These are phyloP conservation scores for Brienomyrus brachyistius DNA, from an alignment of 2,113 vertebrate genomes.

Conservation along the genomic window DNA sequence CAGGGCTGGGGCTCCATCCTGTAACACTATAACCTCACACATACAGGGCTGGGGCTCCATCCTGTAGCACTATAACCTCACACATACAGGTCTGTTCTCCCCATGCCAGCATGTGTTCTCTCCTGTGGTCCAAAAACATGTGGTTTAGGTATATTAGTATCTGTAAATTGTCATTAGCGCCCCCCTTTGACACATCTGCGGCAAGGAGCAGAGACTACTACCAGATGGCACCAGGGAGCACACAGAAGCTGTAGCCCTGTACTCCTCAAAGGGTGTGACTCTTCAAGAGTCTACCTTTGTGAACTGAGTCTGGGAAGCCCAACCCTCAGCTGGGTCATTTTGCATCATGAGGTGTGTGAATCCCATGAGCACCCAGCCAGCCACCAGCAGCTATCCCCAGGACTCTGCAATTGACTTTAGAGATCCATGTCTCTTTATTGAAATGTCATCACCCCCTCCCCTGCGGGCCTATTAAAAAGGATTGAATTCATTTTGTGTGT, in stretches of 20 bases:
- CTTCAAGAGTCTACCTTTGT: not conserved
- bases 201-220: not conserved
- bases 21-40: too few species aligned
- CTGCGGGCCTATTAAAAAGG: too few species aligned
- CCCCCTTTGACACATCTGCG: not conserved
- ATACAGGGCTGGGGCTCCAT: too few species aligned
- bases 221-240: not conserved
- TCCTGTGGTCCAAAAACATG: not conserved
- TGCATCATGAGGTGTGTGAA: not conserved
- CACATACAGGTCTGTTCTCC: not conserved
- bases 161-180: not conserved
- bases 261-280: not conserved
- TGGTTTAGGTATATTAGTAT: not conserved
- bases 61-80: too few species aligned
- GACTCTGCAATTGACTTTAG: not conserved
- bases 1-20: not conserved
- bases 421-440: not conserved
- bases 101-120: not conserved
- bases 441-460: too few species aligned
- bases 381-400: not conserved
- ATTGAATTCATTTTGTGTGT: too few species aligned
- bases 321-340: not conserved
- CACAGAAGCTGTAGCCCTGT: not conserved
- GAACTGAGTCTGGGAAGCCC: not conserved
- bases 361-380: not conserved